phyloP scores from a whole-genome alignment of 2,113 vertebrate genomes.

The Tyrannus savana region DNA sequence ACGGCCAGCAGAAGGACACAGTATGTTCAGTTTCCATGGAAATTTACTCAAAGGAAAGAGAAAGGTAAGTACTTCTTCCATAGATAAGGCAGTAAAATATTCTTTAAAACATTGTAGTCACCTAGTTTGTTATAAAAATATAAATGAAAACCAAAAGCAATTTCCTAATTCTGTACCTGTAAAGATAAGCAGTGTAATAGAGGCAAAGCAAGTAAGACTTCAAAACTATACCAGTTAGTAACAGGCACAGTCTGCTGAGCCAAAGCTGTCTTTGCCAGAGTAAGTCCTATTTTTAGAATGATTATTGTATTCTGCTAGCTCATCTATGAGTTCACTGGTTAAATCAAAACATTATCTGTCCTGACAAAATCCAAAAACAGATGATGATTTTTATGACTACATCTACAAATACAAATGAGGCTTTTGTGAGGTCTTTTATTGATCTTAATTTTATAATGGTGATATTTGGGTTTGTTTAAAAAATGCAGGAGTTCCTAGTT shows the following conservation, averaged over 20 bases:
- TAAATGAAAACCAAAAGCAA: neutral
- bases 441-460: neutral
- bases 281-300: slow-evolving; percentile 45
- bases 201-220: neutral
- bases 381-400: neutral
- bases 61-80: neutral
- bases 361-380: neutral
- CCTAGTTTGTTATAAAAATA: neutral
- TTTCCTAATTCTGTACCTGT: neutral
- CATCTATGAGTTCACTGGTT: neutral
- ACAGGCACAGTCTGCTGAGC: neutral
- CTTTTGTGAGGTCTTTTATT: neutral
- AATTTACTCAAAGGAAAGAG: slow-evolving; percentile 6
- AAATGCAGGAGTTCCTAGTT: neutral
- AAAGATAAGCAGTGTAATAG: neutral
- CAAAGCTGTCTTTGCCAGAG: neutral
- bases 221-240: neutral
- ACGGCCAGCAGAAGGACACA: neutral
- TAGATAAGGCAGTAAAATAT: neutral
- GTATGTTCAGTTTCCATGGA: slow-evolving; percentile 37
- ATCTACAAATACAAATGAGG: neutral
- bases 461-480: neutral
- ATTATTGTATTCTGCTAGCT: neutral
- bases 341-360: neutral
- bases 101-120: neutral